These are phyloP conservation scores for Cryptoblepharus egeriae DNA, from an alignment of 2,797 vertebrate species.

Conservation along the genomic window DNA sequence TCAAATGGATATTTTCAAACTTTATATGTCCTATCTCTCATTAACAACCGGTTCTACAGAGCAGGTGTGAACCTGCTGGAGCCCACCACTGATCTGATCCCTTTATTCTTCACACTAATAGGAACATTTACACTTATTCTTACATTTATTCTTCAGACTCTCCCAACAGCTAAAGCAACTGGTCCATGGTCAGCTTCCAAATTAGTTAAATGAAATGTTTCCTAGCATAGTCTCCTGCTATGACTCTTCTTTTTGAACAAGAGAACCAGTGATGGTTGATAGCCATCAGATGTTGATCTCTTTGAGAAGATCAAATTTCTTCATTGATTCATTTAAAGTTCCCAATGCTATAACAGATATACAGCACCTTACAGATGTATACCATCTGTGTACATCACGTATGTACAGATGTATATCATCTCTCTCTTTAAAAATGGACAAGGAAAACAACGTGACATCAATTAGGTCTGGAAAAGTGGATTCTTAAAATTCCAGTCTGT, in stretches of 20 bases:
- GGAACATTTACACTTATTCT: background rate
- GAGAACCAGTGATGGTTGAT: too few species aligned
- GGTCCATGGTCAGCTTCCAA: too few species aligned
- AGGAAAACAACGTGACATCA: background rate
- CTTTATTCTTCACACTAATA: background rate
- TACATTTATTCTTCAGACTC: background rate
- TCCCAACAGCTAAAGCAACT: background rate
- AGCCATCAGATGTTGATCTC: background rate
- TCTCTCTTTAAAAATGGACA: background rate
- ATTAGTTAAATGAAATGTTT: background rate
- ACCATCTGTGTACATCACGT: too few species aligned
- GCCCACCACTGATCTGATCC: too few species aligned
- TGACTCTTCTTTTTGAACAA: background rate
- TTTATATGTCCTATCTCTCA: too few species aligned
- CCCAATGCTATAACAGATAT: too few species aligned
- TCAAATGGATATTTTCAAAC: too few species aligned
- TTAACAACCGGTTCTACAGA: too few species aligned
- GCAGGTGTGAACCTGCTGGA: too few species aligned
- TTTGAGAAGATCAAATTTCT: too few species aligned
- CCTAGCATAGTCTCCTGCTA: background rate
- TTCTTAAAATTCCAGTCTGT: background rate
- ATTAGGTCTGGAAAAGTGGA: background rate
- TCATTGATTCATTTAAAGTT: background rate
- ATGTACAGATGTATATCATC: too few species aligned
- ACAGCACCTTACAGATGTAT: too few species aligned